Evolutionary conservation across 2,797 vertebrate genomes (phyloP).

Genomic region (Crocidura indochinensis): DNA sequence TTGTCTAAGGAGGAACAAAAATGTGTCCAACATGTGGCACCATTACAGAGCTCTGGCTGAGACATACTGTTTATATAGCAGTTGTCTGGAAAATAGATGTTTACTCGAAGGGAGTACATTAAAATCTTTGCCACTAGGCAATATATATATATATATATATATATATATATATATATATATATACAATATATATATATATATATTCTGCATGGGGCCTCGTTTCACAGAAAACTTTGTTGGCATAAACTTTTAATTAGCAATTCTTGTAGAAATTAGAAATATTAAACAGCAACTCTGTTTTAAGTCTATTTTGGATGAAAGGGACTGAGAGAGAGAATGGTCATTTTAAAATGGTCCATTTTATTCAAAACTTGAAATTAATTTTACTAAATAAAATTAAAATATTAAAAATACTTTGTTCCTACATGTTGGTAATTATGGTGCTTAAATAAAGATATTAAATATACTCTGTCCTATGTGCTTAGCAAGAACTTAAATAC

Average conservation of each 20-base stretch:
- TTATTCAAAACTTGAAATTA: constrained; percentile 67
- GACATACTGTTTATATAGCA: constrained; percentile 88
- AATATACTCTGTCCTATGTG: constrained; percentile 25
- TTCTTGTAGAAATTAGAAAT: constrained; percentile 33
- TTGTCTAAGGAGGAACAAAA: constrained; percentile 87
- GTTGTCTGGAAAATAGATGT: constrained; percentile 87
- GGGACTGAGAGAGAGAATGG: neutral
- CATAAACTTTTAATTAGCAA: constrained; percentile 67
- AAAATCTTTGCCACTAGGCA: constrained; percentile 87
- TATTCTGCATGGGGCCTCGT: constrained; percentile 41
- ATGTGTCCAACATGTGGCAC: constrained; percentile 86
- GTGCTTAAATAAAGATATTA: constrained; percentile 27
- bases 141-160: constrained; percentile 82
- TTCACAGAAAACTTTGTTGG: constrained; percentile 46
- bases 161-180: no score
- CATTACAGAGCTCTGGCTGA: constrained; percentile 85
- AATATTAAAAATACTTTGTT: constrained; percentile 41
- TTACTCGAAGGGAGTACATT: constrained; percentile 88
- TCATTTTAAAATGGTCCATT: constrained; percentile 45
- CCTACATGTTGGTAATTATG: neutral
- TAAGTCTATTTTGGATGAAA: constrained; percentile 6
- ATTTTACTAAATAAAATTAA: constrained; percentile 65
- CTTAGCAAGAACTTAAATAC: constrained; percentile 47
- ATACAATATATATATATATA: no score
- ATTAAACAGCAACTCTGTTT: constrained; percentile 41